These are phyloP conservation scores for Falco naumanni DNA, from an alignment of 2,797 vertebrate genomes.

Conservation along the genomic window DNA sequence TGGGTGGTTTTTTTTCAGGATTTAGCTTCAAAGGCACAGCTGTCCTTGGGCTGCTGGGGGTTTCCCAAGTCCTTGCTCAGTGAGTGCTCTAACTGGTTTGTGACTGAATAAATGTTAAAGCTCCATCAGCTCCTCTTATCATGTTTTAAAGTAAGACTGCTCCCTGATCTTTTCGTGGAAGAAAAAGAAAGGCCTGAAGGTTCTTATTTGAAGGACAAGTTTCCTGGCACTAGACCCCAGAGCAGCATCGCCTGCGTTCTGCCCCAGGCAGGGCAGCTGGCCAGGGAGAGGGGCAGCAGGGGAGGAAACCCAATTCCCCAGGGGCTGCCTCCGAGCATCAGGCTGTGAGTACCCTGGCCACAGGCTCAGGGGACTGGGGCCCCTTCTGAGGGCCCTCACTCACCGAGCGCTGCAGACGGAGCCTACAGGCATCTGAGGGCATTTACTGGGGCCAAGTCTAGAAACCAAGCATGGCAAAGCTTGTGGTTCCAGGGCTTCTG, in stretches of 20 bases:
- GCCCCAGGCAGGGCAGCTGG: neutral
- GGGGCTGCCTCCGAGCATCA: neutral
- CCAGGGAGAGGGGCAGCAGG: neutral
- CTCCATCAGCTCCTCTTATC: neutral
- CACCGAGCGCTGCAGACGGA: accelerated
- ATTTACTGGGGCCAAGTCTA: neutral
- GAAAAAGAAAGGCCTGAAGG: neutral
- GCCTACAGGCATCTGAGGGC: neutral
- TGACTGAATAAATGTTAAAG: neutral
- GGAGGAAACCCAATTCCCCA: neutral
- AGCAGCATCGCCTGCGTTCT: neutral
- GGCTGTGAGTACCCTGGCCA: neutral
- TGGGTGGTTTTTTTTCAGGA: neutral
- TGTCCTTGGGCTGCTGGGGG: neutral
- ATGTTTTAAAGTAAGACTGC: neutral
- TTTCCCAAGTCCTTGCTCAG: neutral
- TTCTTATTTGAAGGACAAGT: neutral
- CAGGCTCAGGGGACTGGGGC: neutral
- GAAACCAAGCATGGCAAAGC: neutral
- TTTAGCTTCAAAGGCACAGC: neutral
- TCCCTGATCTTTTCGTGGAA: neutral
- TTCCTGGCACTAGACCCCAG: neutral
- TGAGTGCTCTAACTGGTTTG: neutral
- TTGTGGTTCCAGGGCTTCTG: neutral
- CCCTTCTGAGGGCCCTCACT: neutral